A percentile compares a stretch with the other conserved stretches of the same genome.
phyloP scores from a whole-genome alignment of 2,113 vertebrate genomes.

The Plecturocebus donacophilus region DNA sequence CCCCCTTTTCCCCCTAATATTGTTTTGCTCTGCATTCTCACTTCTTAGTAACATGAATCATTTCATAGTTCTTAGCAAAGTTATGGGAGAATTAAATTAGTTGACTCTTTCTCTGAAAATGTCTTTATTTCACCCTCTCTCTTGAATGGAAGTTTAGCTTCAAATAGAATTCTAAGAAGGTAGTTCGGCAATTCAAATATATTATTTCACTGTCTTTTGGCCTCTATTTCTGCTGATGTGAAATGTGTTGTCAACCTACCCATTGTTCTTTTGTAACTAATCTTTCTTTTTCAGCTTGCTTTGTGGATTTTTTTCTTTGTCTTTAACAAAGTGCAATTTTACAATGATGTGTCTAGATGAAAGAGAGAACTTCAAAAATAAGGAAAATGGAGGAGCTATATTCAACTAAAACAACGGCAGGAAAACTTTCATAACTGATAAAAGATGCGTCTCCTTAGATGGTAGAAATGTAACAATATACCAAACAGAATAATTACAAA shows the following conservation, averaged over 20 bases:
- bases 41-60: not conserved
- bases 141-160: not conserved
- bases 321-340: conserved; percentile 16
- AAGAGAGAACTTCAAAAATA: not conserved
- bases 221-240: not conserved
- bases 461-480: not conserved
- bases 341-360: not conserved
- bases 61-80: conserved; percentile 8
- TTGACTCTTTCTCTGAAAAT: not conserved
- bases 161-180: not conserved
- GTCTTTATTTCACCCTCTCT: not conserved
- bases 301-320: not conserved
- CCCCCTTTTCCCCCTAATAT: not conserved
- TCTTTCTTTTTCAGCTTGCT: not conserved
- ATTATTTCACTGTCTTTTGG: not conserved
- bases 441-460: not conserved
- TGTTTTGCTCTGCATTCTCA: not conserved
- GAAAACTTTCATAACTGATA: not conserved
- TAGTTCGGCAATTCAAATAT: not conserved
- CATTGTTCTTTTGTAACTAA: not conserved
- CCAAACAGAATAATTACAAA: not conserved
- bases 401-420: conserved; percentile 20
- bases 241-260: not conserved
- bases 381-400: not conserved
- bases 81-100: not conserved